phyloP scores from a whole-genome alignment of 2,888 invertebrate species.

The Rhingia rostrata region DNA sequence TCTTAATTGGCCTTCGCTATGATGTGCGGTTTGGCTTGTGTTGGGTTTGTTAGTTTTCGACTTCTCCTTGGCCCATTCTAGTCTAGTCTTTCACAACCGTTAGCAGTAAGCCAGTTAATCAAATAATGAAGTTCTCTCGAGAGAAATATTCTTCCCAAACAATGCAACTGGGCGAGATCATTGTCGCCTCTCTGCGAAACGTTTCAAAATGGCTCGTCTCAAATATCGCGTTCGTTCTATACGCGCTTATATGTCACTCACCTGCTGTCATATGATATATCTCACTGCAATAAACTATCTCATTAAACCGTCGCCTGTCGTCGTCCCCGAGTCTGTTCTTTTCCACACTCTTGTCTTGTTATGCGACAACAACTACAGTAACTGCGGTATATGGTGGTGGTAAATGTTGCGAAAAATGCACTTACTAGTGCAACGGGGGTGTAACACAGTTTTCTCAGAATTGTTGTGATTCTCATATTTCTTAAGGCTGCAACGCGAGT shows the following conservation, averaged over 20 bases:
- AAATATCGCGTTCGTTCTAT: conserved; percentile 61
- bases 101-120: conserved; percentile 10
- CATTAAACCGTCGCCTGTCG: conserved; percentile 60
- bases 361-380: conserved; percentile 8
- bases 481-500: conserved; percentile 51
- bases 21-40: conserved; percentile 29
- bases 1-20: conserved; percentile 43
- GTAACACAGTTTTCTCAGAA: conserved; percentile 70
- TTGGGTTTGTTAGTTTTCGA: conserved; percentile 27
- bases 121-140: conserved; percentile 37
- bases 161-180: conserved; percentile 11
- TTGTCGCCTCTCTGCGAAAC: conserved; percentile 20
- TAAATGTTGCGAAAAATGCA: conserved; percentile 52
- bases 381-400: conserved; percentile 15
- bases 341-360: conserved; percentile 27
- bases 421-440: conserved; percentile 69
- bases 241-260: conserved; percentile 66
- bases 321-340: conserved; percentile 43
- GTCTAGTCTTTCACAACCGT: conserved; percentile 51
- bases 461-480: conserved; percentile 71
- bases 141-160: conserved; percentile 51
- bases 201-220: conserved; percentile 62
- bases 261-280: conserved; percentile 69
- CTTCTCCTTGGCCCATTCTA: conserved; percentile 59
- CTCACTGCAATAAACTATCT: conserved; percentile 71